Conservation (phyloP, 1,140 invertebrate genomes). For the Drosophila sproati region DNA sequence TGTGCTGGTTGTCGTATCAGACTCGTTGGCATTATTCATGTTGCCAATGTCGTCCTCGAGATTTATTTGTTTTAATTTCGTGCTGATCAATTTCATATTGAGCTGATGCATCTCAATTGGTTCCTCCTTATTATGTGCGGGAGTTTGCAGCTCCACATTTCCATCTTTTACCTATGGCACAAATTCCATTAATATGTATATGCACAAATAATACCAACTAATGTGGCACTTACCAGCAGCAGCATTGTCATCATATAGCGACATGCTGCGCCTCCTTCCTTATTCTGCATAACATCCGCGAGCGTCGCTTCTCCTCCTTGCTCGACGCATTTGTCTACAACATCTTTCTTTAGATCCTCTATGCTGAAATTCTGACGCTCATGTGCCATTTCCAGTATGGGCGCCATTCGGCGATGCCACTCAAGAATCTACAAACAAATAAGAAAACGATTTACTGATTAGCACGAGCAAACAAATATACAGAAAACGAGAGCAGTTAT, state of each 20-base stretch:
- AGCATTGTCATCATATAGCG: slow-evolving; percentile 73
- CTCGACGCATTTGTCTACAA: slow-evolving; percentile 58
- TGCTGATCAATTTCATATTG: slow-evolving; percentile 52
- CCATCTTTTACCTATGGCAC: slow-evolving; percentile 47
- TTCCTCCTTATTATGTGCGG: slow-evolving; percentile 32
- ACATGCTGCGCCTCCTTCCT: slow-evolving; percentile 61
- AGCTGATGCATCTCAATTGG: slow-evolving; percentile 47
- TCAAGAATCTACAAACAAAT: slow-evolving; percentile 56
- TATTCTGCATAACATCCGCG: slow-evolving; percentile 56
- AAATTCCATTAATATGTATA: background rate
- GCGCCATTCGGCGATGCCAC: slow-evolving; percentile 72
- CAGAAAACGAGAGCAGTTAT: no score
- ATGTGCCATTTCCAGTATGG: slow-evolving; percentile 66
- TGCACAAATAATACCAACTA: background rate
- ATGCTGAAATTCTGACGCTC: slow-evolving; percentile 78
- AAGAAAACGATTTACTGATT: background rate
- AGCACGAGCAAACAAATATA: no score
- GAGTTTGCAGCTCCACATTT: slow-evolving; percentile 24
- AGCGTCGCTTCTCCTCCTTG: slow-evolving; percentile 47
- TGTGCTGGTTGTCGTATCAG: background rate
- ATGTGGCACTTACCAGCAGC: slow-evolving; percentile 55
- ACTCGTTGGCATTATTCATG: slow-evolving; percentile 10
- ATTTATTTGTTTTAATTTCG: slow-evolving; percentile 42
- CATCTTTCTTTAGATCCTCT: slow-evolving; percentile 66
- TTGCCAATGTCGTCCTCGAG: slow-evolving; percentile 71